These are phyloP conservation scores for Alexandromys fortis DNA, from an alignment of 2,113 vertebrate species.

Conservation along the genomic window DNA sequence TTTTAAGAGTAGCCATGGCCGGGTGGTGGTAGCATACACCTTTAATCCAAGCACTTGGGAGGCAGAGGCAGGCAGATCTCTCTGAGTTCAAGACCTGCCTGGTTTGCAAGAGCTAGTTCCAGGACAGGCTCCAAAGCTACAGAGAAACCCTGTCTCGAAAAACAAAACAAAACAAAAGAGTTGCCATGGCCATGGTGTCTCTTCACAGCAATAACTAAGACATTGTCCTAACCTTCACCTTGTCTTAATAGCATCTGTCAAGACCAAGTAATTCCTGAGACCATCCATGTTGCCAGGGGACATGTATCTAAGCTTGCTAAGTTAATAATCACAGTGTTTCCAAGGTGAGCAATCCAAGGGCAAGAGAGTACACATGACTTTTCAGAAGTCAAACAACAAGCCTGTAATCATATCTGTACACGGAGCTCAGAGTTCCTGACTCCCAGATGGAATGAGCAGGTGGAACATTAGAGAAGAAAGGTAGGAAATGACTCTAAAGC, in stretches of 20 bases:
- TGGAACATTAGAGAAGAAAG: slow-evolving; percentile 13
- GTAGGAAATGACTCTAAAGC: slow-evolving; percentile 29
- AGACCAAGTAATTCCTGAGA: background rate
- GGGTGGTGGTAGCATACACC: too few relatives aligned
- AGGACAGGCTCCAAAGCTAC: too few relatives aligned
- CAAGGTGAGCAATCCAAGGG: slow-evolving; percentile 35
- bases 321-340: slow-evolving; percentile 55
- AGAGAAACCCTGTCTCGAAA: too few relatives aligned
- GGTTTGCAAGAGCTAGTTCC: too few relatives aligned
- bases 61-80: too few relatives aligned
- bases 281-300: background rate
- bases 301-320: background rate
- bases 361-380: slow-evolving; percentile 46
- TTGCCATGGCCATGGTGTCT: background rate
- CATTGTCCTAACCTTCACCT: background rate
- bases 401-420: background rate
- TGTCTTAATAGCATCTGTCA: background rate
- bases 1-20: background rate
- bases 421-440: background rate
- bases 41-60: too few relatives aligned
- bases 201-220: background rate
- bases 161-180: background rate
- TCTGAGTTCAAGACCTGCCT: too few relatives aligned
- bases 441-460: background rate
- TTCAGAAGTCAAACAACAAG: slow-evolving; percentile 41